Evolutionary conservation across 1,140 invertebrate genomes (phyloP).

Genomic region (Melipona quadrifasciata): DNA sequence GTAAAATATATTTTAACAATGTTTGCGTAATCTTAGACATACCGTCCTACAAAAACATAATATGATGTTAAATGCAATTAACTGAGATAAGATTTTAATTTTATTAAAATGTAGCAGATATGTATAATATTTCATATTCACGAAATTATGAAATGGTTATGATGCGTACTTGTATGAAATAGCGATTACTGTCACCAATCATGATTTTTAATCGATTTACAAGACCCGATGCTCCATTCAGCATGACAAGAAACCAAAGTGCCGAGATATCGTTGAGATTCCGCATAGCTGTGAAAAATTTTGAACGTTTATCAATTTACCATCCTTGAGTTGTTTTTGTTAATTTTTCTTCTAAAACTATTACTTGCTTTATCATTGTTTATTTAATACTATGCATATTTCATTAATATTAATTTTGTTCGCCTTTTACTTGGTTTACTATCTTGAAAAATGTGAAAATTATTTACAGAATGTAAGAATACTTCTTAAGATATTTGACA

Average conservation of each 20-base stretch:
- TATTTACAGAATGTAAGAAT: no score
- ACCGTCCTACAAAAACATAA: constrained; percentile 49
- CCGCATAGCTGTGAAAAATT: constrained; percentile 43
- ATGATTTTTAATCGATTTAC: constrained; percentile 58
- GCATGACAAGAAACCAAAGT: constrained; percentile 66
- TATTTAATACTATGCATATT: neutral
- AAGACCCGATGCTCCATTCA: constrained; percentile 66
- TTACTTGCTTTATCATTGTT: neutral
- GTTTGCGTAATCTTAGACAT: constrained; percentile 44
- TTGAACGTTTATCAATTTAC: neutral
- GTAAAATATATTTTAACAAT: constrained; percentile 49
- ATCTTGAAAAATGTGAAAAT: neutral
- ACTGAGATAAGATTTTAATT: neutral
- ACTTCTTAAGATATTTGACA: no score
- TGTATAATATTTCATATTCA: no score
- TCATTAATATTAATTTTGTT: neutral
- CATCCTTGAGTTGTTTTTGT: neutral
- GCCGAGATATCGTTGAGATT: constrained; percentile 62
- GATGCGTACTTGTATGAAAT: constrained; percentile 60
- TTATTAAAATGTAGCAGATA: neutral
- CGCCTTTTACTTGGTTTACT: neutral
- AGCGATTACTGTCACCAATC: constrained; percentile 56
- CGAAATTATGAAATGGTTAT: no score
- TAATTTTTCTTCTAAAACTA: neutral
- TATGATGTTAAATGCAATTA: neutral